Percentiles rank a stretch among this genome's conserved stretches.
Evolutionary conservation across 2,113 vertebrate species (phyloP).

Genomic region (Sinosuthora webbiana): DNA sequence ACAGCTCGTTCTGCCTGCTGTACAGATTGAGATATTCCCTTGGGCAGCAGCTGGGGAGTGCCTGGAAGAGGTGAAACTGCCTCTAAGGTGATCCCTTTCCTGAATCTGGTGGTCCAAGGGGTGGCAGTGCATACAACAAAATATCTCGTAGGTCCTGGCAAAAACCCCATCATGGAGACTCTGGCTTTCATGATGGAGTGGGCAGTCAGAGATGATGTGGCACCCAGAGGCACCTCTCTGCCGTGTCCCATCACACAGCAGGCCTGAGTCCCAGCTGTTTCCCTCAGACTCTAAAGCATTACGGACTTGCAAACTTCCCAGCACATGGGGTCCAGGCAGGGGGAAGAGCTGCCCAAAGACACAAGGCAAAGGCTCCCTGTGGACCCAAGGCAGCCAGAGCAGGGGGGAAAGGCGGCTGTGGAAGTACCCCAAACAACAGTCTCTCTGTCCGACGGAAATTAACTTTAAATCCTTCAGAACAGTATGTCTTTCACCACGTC

Average conservation of each 20-base stretch:
- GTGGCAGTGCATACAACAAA: not conserved
- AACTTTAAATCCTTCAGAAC: conserved; percentile 21
- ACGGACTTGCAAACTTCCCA: not conserved
- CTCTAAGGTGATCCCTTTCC: not conserved
- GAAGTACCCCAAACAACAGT: not conserved
- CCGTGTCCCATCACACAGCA: not conserved
- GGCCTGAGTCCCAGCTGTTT: not conserved
- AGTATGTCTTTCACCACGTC: not conserved
- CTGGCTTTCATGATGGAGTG: not conserved
- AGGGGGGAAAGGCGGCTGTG: not conserved
- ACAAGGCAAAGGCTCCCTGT: not conserved
- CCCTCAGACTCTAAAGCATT: not conserved
- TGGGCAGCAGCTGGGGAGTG: not conserved
- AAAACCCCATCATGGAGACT: not conserved
- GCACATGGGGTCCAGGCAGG: not conserved
- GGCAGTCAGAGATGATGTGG: not conserved
- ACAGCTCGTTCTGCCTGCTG: not conserved
- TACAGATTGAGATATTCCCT: not conserved
- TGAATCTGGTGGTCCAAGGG: not conserved
- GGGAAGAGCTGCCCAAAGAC: not conserved
- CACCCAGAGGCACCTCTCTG: fast-evolving
- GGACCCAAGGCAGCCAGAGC: not conserved
- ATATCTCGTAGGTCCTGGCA: not conserved
- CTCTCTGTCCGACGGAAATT: not conserved
- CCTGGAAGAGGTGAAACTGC: not conserved